Conservation (phyloP, 2,888 invertebrate genomes). For the Hesperia comma region DNA sequence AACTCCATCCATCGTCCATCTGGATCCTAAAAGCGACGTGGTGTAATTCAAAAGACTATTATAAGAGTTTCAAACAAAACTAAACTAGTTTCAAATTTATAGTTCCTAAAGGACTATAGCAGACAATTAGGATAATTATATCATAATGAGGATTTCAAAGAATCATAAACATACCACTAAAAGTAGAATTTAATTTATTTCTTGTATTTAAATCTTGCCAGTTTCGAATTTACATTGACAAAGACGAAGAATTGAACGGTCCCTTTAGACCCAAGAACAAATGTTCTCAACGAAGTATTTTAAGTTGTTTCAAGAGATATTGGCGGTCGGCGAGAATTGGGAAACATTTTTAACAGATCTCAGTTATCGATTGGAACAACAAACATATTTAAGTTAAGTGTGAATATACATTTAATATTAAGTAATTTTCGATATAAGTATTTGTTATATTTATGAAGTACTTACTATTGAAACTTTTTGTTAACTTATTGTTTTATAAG, state of each 20-base stretch:
- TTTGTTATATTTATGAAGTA: not conserved
- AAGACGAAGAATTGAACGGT: slow-evolving; percentile 18
- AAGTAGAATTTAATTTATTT: slow-evolving; percentile 3
- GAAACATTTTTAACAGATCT: slow-evolving; percentile 64
- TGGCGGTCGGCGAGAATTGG: slow-evolving; percentile 61
- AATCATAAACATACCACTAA: not conserved
- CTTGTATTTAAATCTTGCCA: slow-evolving; percentile 17
- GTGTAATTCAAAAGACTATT: too few relatives aligned
- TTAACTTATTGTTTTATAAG: not conserved
- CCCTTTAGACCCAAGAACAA: slow-evolving; percentile 27
- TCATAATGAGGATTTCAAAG: too few relatives aligned
- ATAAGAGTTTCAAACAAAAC: too few relatives aligned
- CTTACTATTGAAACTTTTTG: not conserved
- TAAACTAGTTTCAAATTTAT: too few relatives aligned
- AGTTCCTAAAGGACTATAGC: too few relatives aligned
- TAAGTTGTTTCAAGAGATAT: slow-evolving; percentile 69
- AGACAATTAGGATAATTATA: too few relatives aligned
- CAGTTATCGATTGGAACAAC: slow-evolving; percentile 50
- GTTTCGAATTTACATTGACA: slow-evolving; percentile 15
- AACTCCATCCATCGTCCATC: too few relatives aligned
- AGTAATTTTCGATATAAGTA: too few relatives aligned
- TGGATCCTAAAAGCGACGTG: too few relatives aligned
- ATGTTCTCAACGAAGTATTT: slow-evolving; percentile 61
- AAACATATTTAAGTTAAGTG: slow-evolving; percentile 19
- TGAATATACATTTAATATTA: too few relatives aligned